A percentile compares a stretch with the other conserved stretches of the same genome.
phyloP scores from a whole-genome alignment of 2,113 vertebrate genomes.

The Dasyurus viverrinus region DNA sequence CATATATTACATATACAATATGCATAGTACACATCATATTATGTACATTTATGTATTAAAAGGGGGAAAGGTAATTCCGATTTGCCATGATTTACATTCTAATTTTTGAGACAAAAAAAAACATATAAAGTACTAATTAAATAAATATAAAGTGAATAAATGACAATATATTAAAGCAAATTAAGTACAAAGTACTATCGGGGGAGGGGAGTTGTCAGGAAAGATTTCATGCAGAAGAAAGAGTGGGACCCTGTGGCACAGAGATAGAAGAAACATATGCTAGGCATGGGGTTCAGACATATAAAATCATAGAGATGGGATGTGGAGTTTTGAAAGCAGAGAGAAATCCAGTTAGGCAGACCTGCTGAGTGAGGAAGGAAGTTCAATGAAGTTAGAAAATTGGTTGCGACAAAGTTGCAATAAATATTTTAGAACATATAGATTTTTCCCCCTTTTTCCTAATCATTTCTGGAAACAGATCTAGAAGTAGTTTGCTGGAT shows the following conservation, averaged over 20 bases:
- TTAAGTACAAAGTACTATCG: background rate
- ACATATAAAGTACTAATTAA: background rate
- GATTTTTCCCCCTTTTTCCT: no score
- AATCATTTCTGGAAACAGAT: no score
- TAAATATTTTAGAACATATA: no score
- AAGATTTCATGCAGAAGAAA: background rate
- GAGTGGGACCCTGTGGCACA: background rate
- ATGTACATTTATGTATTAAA: background rate
- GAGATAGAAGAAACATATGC: background rate
- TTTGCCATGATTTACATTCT: background rate
- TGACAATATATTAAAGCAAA: background rate
- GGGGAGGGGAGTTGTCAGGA: fast-evolving
- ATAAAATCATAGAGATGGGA: background rate
- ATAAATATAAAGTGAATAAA: background rate
- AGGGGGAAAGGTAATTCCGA: background rate
- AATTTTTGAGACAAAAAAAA: background rate
- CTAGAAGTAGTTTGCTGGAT: no score
- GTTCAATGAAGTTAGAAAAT: background rate
- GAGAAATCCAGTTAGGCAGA: background rate
- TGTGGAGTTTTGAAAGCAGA: background rate
- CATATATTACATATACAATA: background rate
- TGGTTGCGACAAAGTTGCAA: background rate
- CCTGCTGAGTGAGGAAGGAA: background rate
- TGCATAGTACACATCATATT: background rate
- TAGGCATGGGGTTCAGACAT: background rate